Percentiles rank a stretch among this genome's conserved stretches.
Conservation (phyloP, 2,797 vertebrate species). For the Fratercula arctica region DNA sequence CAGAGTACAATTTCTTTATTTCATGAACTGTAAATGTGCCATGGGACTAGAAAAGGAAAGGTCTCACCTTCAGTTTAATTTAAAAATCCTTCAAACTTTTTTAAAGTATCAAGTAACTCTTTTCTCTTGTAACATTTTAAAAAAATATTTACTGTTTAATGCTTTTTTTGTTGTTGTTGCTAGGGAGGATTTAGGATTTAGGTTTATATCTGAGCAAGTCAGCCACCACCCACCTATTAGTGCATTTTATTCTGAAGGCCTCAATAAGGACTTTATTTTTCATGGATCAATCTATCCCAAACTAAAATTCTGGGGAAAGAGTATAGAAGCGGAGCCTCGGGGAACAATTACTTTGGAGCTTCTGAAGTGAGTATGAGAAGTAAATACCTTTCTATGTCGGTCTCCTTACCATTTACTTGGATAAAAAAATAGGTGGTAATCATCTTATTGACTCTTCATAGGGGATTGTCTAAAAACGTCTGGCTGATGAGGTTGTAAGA, state of each 20-base stretch:
- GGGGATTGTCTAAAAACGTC: not conserved
- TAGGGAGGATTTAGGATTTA: slow-evolving; percentile 93
- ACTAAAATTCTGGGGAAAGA: slow-evolving; percentile 98
- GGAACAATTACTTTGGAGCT: slow-evolving; percentile 96
- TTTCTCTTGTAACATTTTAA: not conserved
- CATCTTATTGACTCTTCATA: not conserved
- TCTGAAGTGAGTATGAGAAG: slow-evolving; percentile 83
- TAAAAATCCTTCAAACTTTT: not conserved
- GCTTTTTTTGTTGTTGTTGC: not conserved
- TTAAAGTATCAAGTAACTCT: not conserved
- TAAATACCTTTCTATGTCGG: not conserved
- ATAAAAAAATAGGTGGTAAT: not conserved
- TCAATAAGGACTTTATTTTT: slow-evolving; percentile 90
- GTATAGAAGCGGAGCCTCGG: slow-evolving; percentile 94
- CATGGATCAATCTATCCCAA: slow-evolving; percentile 98
- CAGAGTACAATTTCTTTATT: not conserved
- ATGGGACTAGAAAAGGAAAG: not conserved
- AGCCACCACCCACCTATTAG: slow-evolving; percentile 97
- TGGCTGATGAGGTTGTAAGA: not conserved
- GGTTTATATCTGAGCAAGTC: slow-evolving; percentile 94
- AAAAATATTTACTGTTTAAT: not conserved
- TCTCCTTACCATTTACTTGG: not conserved
- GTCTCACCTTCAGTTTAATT: not conserved
- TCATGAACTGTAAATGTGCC: not conserved
- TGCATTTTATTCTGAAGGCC: slow-evolving; percentile 94